Base-by-base conservation (phyloP, 2,797 vertebrate species). In the Sebastiscus albofasciatus region DNA sequence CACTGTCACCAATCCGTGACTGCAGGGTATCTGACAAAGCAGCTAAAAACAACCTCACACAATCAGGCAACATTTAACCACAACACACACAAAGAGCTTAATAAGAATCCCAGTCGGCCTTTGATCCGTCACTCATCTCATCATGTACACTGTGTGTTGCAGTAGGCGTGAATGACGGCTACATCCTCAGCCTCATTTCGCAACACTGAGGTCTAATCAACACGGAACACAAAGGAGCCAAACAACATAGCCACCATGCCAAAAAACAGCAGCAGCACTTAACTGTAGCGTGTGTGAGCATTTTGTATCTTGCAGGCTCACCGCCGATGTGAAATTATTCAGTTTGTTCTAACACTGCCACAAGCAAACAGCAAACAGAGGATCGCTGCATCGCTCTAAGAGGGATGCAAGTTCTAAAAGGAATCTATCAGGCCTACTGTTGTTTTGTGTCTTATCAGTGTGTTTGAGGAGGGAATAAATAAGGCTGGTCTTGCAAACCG, bases 61-160 rank as follows among this genome's bases (percentile, higher is more conserved):
- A 87, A 85, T 89, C 83, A 82, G 34, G 42, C 33, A 75, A 67
- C 73, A 54, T 69, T 75, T 52, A 49, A 71, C 75, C 70, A 75
- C 80, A 79, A 65, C 68, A 80, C 36, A 58, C 29, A 29, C 36
- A 34, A 46, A 34, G 0, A 67, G 33, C 24, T 34, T 70, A 77
- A 84, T 59, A 70, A 75, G 13, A 31, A 26, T 82, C 77, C 39
- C 33, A 75, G 64, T 36, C 46, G 29, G 26, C 31, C 70, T 86
- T 86, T 84, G 67, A 85, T 76, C 13, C 22, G 84, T 90, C 85
- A 88, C 4, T 90, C 72, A 80, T 86, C 62, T 24, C 42, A 31
- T 60, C 52, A 3, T 31, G 69, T 26, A 29, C 16, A 14, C 49
- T 52, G 59, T 2, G 55, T 2, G 70, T 20, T 24, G 69, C 78